Evolutionary conservation across 23 tunicate species (phyloP).

Genomic region (Diplosoma virens): DNA sequence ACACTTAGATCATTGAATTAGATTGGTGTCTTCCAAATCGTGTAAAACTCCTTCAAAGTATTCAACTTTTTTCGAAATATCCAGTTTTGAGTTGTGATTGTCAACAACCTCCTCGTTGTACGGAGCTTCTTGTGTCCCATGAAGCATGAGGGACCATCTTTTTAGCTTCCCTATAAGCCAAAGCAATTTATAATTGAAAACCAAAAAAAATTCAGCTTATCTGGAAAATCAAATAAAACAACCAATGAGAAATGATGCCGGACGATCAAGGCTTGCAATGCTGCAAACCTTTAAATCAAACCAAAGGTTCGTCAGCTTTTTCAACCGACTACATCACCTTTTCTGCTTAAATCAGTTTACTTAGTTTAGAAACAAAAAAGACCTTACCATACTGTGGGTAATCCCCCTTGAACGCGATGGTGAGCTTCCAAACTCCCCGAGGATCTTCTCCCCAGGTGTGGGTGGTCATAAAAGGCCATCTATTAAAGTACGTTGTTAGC

Average conservation of each 20-base stretch:
- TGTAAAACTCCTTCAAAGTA: constrained; percentile 80
- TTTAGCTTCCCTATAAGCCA: constrained; percentile 35
- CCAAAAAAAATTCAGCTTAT: not conserved
- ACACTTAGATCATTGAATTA: no score
- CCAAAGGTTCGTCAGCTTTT: no score
- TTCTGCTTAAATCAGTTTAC: no score
- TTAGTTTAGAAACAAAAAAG: not conserved
- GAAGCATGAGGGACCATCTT: constrained; percentile 74
- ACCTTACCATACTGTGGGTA: constrained; percentile 60
- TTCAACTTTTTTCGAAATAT: constrained; percentile 74
- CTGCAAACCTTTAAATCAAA: no score
- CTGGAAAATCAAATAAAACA: not conserved
- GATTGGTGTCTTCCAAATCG: constrained; percentile 67
- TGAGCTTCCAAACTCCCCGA: constrained; percentile 70
- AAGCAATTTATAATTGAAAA: not conserved
- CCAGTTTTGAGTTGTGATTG: constrained; percentile 55
- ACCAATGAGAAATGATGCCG: not conserved
- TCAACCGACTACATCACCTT: no score
- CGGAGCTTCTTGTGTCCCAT: constrained; percentile 94
- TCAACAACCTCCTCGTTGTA: constrained; percentile 70
- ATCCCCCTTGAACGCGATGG: constrained; percentile 59
- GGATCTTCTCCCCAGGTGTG: constrained; percentile 99
- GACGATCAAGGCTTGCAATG: no score
- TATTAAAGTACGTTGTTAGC: not conserved
- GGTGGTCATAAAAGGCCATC: constrained; percentile 99